Percentiles rank a stretch among this genome's conserved stretches.
Evolutionary conservation across 2,113 vertebrate species (phyloP).

Genomic region (Ciconia stormi): DNA sequence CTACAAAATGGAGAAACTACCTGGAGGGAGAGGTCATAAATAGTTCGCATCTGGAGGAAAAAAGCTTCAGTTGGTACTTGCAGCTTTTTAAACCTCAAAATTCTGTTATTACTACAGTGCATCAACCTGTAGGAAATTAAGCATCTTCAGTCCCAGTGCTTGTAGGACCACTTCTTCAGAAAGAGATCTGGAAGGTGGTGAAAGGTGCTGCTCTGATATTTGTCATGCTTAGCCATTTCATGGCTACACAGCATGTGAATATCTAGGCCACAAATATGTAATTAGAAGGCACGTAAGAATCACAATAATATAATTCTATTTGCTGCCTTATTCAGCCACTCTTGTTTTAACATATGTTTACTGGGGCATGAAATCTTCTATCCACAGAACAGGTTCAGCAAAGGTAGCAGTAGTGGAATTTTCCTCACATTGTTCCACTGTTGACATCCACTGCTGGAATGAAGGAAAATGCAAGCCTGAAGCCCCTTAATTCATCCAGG

Average conservation of each 20-base stretch:
- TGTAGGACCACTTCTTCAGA: background rate
- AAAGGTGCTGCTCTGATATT: background rate
- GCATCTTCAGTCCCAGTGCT: background rate
- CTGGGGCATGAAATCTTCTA: background rate
- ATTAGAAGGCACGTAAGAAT: background rate
- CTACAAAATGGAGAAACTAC: background rate
- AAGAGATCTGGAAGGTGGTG: background rate
- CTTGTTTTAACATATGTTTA: background rate
- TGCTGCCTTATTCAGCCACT: background rate
- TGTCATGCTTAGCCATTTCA: background rate
- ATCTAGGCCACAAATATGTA: background rate
- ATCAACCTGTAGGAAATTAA: background rate
- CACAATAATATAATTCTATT: background rate
- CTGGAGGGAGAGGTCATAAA: background rate
- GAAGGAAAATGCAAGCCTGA: background rate
- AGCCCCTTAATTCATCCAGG: background rate
- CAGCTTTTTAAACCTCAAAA: background rate
- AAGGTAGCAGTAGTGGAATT: background rate
- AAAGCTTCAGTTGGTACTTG: background rate
- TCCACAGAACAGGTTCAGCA: background rate
- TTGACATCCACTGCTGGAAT: background rate
- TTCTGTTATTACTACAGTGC: background rate
- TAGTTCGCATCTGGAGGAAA: background rate
- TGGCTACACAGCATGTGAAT: background rate
- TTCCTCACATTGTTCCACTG: background rate